Base-by-base conservation (phyloP, 2,888 invertebrate species). In the Embidobia sp. region DNA sequence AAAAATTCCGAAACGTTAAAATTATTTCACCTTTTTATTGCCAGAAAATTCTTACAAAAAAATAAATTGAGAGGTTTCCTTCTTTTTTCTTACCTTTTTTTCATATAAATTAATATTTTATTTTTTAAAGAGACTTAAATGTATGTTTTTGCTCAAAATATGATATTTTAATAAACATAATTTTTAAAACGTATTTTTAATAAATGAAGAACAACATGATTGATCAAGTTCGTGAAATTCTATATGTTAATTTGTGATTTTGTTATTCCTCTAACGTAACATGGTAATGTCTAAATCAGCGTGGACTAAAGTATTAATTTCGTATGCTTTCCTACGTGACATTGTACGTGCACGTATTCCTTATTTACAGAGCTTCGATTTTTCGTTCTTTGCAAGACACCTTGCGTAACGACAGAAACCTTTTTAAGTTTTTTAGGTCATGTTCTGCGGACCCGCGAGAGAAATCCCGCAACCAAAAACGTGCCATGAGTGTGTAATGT, bases 401-500 rank as follows among this genome's bases (percentile, higher is more conserved):
- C 66, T 74, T 51, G 61, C 51, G 33, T 44, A 67, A 59, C 40
- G 67, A 67, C 37, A 11, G 46, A 55, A 66, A 44, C 57, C 59
- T 53, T 49, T 63, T 55, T 63, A 31, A 37, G 53, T 48, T 74
- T 66, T 79, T 69, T 46, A 29, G 49, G 42, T 61, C 72, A 59
- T 61, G 72, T 53, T 48, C 51, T 55, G 59, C 27, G 59, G 63
- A 29, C 57, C 46, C 48, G 66, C 55, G 42, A 53, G 70, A 70
- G 33, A 55, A 61, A 72, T 67, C 77, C 42, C 48, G 59, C 63
- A 59, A 63, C 59, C 76, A 51, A 57, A 67, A 59, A 73, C 64
- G 77, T 70, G 63, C 66, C 48, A 37, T 48, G 66, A 66, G 66
- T 79, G 59, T 67, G 53, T 79, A 79, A 79, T 74, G 57, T 40